These are phyloP conservation scores for Caretta caretta DNA, from an alignment of 2,113 vertebrate genomes.

Conservation along the genomic window DNA sequence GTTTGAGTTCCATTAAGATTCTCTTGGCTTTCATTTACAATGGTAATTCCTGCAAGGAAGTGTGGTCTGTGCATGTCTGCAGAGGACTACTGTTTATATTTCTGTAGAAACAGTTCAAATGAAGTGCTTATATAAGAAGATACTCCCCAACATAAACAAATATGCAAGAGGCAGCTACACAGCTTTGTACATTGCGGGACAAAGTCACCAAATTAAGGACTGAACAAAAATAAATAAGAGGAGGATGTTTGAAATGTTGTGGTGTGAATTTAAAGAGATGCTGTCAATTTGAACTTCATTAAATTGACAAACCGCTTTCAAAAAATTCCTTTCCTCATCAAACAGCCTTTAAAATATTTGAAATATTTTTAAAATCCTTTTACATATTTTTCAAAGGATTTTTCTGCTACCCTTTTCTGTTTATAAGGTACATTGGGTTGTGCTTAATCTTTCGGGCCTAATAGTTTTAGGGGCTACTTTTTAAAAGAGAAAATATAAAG, in stretches of 20 bases:
- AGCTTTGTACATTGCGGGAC: neutral
- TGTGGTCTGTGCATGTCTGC: neutral
- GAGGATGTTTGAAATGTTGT: neutral
- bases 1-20: neutral
- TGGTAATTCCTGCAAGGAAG: neutral
- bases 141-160: neutral
- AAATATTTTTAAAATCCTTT: neutral
- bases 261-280: neutral
- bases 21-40: neutral
- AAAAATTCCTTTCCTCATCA: neutral
- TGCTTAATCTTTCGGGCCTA: neutral
- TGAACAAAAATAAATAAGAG: neutral
- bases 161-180: neutral
- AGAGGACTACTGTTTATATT: neutral
- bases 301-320: neutral
- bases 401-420: neutral
- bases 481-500: neutral
- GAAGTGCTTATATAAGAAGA: neutral
- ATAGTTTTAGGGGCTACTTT: neutral
- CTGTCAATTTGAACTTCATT: neutral
- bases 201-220: neutral
- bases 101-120: neutral
- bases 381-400: neutral
- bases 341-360: neutral
- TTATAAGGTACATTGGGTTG: neutral